Base-by-base conservation (phyloP, 2,113 vertebrate genomes). In the Upupa epops region DNA sequence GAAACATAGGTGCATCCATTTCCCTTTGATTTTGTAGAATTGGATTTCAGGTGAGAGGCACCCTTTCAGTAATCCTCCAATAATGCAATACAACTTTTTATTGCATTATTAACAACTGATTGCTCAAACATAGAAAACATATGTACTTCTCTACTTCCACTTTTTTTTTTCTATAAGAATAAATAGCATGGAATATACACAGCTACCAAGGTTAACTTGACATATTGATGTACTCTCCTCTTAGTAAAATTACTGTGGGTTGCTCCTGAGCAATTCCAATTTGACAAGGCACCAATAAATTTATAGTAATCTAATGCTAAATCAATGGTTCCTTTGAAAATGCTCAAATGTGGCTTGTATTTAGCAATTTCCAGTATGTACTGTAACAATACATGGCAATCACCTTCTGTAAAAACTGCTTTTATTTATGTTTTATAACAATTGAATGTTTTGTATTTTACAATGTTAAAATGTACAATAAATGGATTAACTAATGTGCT, bases 1-100 rank as follows among this genome's bases (percentile, higher is more conserved):
- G 6, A 18, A 48, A 8, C 24, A 71, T 17, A 79, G 71, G 56
- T 1, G 2, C 20, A 69, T 0, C 0, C 6, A 55, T 52, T 90
- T 86, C 34, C 48, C 45, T 55, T 37, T 64, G 68, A 29, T 18
- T 65, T 9, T 7, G 6, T 17, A 88, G 25, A 77, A 61, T 25
- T 31, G 6, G 22, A 31, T 80, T 83, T 60, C 36, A 70, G 7
- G 37, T 13, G 17, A 73, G 13, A 60, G 12, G 6, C 3, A 59
- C 2, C 11, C 4, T 0, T 56, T 55, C 14, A 56, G 20, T 36
- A 49, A 61, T 31, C 6, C 21, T 59, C 19, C 11, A 31, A 3
- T 42, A 1, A 5, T 58, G 68, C 8, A 60, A 42, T 28, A 11
- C 5, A 78, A 9, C 7, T 58, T 13, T 36, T 34, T 61, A 52